Evolutionary conservation across 2,113 vertebrate genomes (phyloP).

Genomic region (Sphaerodactylus townsendi): DNA sequence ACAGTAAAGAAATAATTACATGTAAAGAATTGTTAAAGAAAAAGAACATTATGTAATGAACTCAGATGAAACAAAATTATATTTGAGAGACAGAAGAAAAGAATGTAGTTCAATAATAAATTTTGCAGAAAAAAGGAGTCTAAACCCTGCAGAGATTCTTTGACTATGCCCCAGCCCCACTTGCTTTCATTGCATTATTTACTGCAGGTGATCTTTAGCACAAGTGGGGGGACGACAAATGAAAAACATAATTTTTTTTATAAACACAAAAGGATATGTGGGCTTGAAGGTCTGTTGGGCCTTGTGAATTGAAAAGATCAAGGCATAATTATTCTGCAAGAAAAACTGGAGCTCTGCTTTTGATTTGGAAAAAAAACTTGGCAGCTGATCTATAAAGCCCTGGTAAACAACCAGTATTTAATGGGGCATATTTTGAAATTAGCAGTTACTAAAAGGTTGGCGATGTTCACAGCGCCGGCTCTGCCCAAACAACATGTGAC

Average conservation of each 20-base stretch:
- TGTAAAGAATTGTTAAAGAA: not conserved
- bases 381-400: not conserved
- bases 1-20: conserved; percentile 18
- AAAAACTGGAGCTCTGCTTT: not conserved
- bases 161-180: not conserved
- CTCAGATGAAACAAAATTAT: conserved; percentile 5
- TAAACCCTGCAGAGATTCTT: conserved; percentile 3
- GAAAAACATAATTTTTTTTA: not conserved
- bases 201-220: conserved; percentile 4
- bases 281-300: not conserved
- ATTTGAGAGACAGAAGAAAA: not conserved
- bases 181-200: conserved; percentile 13
- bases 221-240: not conserved
- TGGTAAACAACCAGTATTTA: not conserved
- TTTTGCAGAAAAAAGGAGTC: not conserved
- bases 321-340: not conserved
- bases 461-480: not conserved
- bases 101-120: conserved; percentile 1
- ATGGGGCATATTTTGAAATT: not conserved
- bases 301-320: not conserved
- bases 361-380: not conserved
- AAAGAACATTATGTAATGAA: not conserved
- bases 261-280: conserved; percentile 5
- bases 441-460: not conserved
- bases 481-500: not conserved